Evolutionary conservation across 2,888 invertebrate species (phyloP), one percentile per base, ranked within the genome.

Genomic region (Caprella mutica): DNA sequence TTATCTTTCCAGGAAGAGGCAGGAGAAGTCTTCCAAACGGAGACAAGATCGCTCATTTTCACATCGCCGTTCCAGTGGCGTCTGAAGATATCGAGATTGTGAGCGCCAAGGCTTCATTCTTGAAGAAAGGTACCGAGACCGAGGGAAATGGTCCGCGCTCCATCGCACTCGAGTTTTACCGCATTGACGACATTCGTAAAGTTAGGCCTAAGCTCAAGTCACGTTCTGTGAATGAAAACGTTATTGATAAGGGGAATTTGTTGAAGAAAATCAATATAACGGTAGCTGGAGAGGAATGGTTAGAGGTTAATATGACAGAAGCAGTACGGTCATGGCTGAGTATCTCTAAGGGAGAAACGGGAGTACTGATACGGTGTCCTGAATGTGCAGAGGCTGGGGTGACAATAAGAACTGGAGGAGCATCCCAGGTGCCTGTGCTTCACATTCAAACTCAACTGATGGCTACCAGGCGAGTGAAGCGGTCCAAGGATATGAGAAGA

Each of bases 31-130:
- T 55, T 33, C 46, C 40, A 27, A 40, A 40, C 17, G 61, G 58
- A 29, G 57, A 59, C 23, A 57, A 59, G 48, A 50, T 64, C 33
- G 63, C 59, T 3, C 63, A 64, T 44, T 64, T 60, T 51, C 57
- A 55, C 48, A 59, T 64, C 5, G 44, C 63, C 12, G 56, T 63
- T n/a, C 63, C 59, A 5, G 52, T 64, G 38, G 52, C 52, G 8
- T 54, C 54, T 4, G 56, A 57, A 42, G 54, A 52, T 27, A 44
- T 57, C 33, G 55, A 56, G 30, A 55, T 64, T 9, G 59, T 57
- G 42, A 35, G 57, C 38, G 63, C 63, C 17, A 60, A 56, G 5
- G 53, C 53, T 21, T 42, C 57, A 33, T 52, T 64, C 21, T 64
- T 59, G 57, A 64, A 64, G 55, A 64, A 56, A 12, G 63, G 63